Conservation (phyloP, 2,888 invertebrate species). For the Lymantria monacha region DNA sequence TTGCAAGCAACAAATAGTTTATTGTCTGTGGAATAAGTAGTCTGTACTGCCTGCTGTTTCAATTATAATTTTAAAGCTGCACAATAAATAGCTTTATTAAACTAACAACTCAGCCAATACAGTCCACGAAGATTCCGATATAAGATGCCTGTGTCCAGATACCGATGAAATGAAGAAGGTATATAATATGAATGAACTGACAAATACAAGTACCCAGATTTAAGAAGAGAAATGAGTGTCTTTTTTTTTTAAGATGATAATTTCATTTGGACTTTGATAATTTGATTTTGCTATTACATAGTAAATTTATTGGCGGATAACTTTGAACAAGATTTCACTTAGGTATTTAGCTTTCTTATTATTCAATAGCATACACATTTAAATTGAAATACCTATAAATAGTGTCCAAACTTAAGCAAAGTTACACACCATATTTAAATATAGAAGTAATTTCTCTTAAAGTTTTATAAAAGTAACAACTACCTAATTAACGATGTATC, state of each 20-base stretch:
- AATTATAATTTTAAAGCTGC: too few species aligned
- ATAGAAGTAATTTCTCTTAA: too few species aligned
- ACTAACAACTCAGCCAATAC: too few species aligned
- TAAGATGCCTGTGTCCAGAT: conserved; percentile 6
- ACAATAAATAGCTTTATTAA: too few species aligned
- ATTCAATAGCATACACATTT: too few species aligned
- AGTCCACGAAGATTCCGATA: too few species aligned
- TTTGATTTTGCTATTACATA: too few species aligned
- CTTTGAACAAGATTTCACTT: conserved; percentile 9
- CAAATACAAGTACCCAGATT: conserved; percentile 4
- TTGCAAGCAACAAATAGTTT: too few species aligned
- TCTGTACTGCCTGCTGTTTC: too few species aligned
- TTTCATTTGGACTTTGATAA: too few species aligned
- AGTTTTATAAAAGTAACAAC: conserved; percentile 22
- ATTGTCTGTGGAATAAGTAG: too few species aligned
- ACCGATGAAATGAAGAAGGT: conserved; percentile 35
- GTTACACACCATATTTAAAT: neutral
- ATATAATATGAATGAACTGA: conserved; percentile 26
- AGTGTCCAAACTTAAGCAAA: neutral
- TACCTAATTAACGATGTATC: conserved; percentile 64
- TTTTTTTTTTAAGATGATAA: neutral
- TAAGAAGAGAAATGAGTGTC: conserved; percentile 23
- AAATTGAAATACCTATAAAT: too few species aligned
- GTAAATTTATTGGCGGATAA: conserved; percentile 10
- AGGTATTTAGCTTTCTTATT: neutral